Percentiles rank a stretch among this genome's conserved stretches.
These are phyloP conservation scores for Dendrolimus pini DNA, from an alignment of 2,888 invertebrate species.

Conservation along the genomic window DNA sequence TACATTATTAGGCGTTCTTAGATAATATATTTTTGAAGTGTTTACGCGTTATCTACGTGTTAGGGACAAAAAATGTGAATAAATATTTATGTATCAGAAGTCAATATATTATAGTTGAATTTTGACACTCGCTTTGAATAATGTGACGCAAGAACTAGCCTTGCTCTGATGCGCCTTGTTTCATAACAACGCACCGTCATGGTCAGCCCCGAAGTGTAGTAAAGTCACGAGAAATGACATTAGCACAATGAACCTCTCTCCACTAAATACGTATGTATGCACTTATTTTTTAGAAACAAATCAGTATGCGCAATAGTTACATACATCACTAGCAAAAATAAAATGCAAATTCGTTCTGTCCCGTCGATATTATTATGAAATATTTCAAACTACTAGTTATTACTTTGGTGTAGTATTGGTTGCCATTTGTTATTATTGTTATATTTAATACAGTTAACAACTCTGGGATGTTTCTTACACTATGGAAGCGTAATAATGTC, in stretches of 20 bases:
- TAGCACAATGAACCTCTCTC: not conserved
- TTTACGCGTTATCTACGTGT: too few relatives aligned
- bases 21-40: too few relatives aligned
- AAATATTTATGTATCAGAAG: slow-evolving; percentile 43
- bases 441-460: too few relatives aligned
- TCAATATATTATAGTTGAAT: slow-evolving; percentile 44
- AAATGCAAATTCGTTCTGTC: not conserved
- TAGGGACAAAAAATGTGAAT: slow-evolving; percentile 29
- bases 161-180: slow-evolving; percentile 57
- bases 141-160: slow-evolving; percentile 64
- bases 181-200: slow-evolving; percentile 30
- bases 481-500: too few relatives aligned
- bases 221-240: not conserved
- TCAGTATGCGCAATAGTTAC: not conserved
- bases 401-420: too few relatives aligned
- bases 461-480: too few relatives aligned
- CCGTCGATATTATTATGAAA: too few relatives aligned
- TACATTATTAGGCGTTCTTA: too few relatives aligned
- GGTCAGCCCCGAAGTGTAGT: not conserved
- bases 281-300: not conserved
- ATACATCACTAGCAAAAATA: not conserved
- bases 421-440: too few relatives aligned
- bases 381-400: too few relatives aligned
- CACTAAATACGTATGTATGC: not conserved
- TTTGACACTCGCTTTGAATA: slow-evolving; percentile 61